Evolutionary conservation across 2,113 vertebrate species (phyloP).

Genomic region (Sciurus niger): DNA sequence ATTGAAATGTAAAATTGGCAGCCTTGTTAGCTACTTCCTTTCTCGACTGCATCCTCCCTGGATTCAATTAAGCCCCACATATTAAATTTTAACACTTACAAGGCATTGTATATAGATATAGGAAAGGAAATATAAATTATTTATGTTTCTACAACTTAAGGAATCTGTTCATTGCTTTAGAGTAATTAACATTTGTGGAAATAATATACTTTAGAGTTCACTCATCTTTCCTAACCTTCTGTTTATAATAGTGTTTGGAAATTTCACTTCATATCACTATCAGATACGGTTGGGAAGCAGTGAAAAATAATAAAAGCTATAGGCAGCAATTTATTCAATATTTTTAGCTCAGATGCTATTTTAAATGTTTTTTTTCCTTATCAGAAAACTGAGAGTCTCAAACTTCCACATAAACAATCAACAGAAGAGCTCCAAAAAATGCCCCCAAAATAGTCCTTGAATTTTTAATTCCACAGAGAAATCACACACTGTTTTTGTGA

Average conservation of each 20-base stretch:
- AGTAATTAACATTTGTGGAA: background rate
- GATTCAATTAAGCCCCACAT: background rate
- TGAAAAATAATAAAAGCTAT: background rate
- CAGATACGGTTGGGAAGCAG: background rate
- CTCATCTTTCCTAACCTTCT: background rate
- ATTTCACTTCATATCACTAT: background rate
- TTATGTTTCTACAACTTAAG: background rate
- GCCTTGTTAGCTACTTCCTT: background rate
- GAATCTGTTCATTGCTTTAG: background rate
- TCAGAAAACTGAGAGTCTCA: background rate
- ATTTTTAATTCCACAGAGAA: background rate
- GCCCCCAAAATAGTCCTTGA: background rate
- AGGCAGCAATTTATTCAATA: background rate
- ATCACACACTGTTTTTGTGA: background rate
- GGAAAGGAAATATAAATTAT: background rate
- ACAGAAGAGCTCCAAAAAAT: background rate
- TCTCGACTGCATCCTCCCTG: background rate
- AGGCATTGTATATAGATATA: background rate
- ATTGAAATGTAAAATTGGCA: conserved; percentile 34
- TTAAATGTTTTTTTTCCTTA: conserved; percentile 16
- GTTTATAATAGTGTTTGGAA: background rate
- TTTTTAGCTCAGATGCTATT: background rate
- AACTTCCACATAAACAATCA: conserved; percentile 36
- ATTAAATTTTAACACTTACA: background rate
- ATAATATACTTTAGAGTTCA: background rate